Percentiles rank a stretch among this genome's conserved stretches.
Evolutionary conservation across 64 coral and sea anemone genomes (phyloP).

Genomic region (Montipora efflorescens): DNA sequence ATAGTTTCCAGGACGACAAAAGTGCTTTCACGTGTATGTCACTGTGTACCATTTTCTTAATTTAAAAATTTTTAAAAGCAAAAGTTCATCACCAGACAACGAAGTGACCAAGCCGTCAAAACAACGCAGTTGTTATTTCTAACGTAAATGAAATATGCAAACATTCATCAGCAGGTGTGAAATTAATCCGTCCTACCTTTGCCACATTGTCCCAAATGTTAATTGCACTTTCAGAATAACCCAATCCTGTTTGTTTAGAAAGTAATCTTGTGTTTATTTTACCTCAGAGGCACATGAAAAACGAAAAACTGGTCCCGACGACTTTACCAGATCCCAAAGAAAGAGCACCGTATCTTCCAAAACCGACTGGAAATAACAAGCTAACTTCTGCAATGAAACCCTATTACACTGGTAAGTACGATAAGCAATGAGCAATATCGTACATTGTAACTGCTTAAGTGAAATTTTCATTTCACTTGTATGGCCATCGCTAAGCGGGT

Average conservation of each 20-base stretch:
- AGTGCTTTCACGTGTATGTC: no score
- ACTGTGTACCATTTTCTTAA: no score
- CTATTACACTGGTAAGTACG: conserved; percentile 89
- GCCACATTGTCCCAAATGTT: not conserved
- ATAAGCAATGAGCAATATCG: not conserved
- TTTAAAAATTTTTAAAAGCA: no score
- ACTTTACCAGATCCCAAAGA: conserved; percentile 47
- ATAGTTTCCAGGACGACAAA: no score
- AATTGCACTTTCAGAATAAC: not conserved
- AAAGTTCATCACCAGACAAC: no score
- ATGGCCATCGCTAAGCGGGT: not conserved
- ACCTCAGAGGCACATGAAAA: conserved; percentile 85
- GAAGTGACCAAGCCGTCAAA: no score
- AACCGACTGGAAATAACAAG: conserved; percentile 89
- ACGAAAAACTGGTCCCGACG: conserved; percentile 85
- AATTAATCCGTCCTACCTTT: not conserved
- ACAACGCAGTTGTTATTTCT: no score
- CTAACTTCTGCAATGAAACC: conserved; percentile 88
- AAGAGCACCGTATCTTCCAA: conserved; percentile 65
- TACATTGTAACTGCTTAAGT: not conserved
- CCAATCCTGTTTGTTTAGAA: not conserved
- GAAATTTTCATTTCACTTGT: not conserved
- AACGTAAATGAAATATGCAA: not conserved
- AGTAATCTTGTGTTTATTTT: conserved; percentile 4
- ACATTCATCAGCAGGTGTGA: conserved; percentile 4